Evolutionary conservation across 2,797 vertebrate species (phyloP), one percentile per base, ranked within the genome.

Genomic region (Gymnothorax javanicus): DNA sequence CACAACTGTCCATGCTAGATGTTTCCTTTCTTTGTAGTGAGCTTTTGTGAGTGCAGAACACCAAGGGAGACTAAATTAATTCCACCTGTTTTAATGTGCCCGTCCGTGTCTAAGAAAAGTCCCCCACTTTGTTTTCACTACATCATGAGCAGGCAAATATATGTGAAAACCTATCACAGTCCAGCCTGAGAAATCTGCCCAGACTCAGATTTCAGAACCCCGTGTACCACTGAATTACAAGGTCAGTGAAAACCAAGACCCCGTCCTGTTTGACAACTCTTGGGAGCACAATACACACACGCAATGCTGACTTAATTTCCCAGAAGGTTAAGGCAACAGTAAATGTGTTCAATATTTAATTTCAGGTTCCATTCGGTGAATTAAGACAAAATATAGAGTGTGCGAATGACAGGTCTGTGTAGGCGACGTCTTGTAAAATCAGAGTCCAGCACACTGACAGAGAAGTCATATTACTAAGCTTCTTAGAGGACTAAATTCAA

Each of bases 181-280:
- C 11, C 27, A 84, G 27, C 23, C 27, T 12, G 23, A 27, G 59
- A 64, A 62, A 27, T 52, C 58, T 64, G 83, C 62, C 60, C 59
- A 3, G 60, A 59, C 2, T 50, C 83, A 84, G 20, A 52, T 62
- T 84, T 67, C 60, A 67, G 8, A 11, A 58, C 83, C 60, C 33
- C 59, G 52, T 62, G 83, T 43, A 13, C 81, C 57, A 33, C 59
- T 2, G n/a, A 84, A 84, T 87, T 56, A 84, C 62, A 83, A 87
- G 27, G 54, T 83, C 13, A 83, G 81, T 33, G n/a, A 58, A 87
- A 84, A 75, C 86, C 86, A 84, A 27, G 13, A 71, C 43, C 12
- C 81, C 27, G 56, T 83, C 82, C 50, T 77, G 57, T 62, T 87
- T 58, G n/a, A 87, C 69, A 67, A 56, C 25, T 43, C 50, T 84